These are phyloP conservation scores for Drosophila borealis DNA, from an alignment of 2,888 invertebrate species.

Conservation along the genomic window DNA sequence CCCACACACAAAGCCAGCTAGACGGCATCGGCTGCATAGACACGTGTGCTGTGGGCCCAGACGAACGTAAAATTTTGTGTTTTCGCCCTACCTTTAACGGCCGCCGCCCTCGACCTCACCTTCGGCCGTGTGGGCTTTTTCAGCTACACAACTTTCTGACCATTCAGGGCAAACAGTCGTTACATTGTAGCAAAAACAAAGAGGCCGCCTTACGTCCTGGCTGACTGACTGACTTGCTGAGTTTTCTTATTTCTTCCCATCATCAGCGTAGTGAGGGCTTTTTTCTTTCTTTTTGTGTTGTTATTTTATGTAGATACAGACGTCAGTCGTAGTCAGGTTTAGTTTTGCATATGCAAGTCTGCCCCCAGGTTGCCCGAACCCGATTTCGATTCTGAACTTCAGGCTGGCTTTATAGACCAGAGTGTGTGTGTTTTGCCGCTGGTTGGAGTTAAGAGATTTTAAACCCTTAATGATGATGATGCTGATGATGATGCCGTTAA, in stretches of 20 bases:
- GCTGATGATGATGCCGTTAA: slow-evolving; percentile 54
- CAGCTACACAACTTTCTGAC: slow-evolving; percentile 69
- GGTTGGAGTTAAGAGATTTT: slow-evolving; percentile 57
- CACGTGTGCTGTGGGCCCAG: slow-evolving; percentile 42
- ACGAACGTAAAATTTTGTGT: slow-evolving; percentile 43
- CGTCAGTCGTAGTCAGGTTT: slow-evolving; percentile 53
- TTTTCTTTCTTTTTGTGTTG: slow-evolving; percentile 3
- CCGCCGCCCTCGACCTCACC: slow-evolving; percentile 4
- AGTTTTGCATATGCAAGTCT: slow-evolving; percentile 62
- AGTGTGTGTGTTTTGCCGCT: slow-evolving; percentile 11
- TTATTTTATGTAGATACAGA: slow-evolving; percentile 35
- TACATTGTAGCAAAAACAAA: slow-evolving; percentile 70
- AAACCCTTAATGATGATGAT: slow-evolving; percentile 65
- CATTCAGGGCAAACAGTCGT: slow-evolving; percentile 72
- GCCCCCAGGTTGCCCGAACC: slow-evolving; percentile 12
- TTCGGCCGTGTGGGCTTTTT: slow-evolving; percentile 55
- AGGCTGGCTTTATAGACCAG: slow-evolving; percentile 53
- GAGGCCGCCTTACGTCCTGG: slow-evolving; percentile 45
- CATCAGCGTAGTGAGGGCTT: slow-evolving; percentile 33
- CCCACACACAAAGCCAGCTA: slow-evolving; percentile 38
- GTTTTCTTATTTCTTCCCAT: slow-evolving; percentile 56
- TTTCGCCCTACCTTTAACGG: slow-evolving; percentile 29
- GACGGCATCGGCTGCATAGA: slow-evolving; percentile 25
- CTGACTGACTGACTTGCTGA: slow-evolving; percentile 75
- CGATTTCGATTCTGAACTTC: slow-evolving; percentile 20